Base-by-base conservation (phyloP, 2,888 invertebrate genomes). In the Isotomurus palustris region DNA sequence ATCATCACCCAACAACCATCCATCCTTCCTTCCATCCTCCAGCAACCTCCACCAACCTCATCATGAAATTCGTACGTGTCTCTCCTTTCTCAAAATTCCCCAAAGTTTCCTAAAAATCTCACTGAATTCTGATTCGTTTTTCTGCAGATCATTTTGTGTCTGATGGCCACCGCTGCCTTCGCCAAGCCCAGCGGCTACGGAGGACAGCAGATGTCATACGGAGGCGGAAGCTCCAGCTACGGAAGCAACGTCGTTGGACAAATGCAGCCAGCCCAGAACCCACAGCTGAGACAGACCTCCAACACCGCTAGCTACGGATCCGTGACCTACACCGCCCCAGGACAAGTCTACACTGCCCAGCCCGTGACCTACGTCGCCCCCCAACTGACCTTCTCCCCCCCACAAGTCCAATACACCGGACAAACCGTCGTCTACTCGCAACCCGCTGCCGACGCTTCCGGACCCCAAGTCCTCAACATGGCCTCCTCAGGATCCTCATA, bases 281-380 rank as follows among this genome's bases (percentile, higher is more conserved):
- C 55, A 8, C 24, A 19, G 3, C 45, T 59, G 19, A n/a, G 35
- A 5, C 35, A 25, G 14, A 38, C 50, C 43, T 41, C 51, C 35
- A 59, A 59, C 55, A 38, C 6, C 35, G 25, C 25, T 10, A 40
- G 29, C 12, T 21, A 22, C 14, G 14, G 2, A 1, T 19, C 47
- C 1, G 41, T 52, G 2, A 59, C 59, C 12, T 59, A 55, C 52
- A 47, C 51, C n/a, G 59, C 59, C 17, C 59, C 59, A 27, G 59
- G 59, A 52, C 41, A 38, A 3, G 47, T 52, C 21, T 59, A 55
- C 51, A 41, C 32, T 3, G 59, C 59, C 17, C 43, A 29, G 1
- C 59, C 59, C n/a, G 44, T 59, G 25, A 47, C 55, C 28, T 59
- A 59, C 32, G 51, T 51, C 47, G 51, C 59, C 1, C 59, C 59